Conservation (phyloP, 2,888 invertebrate genomes). For the Eristalis intricaria region DNA sequence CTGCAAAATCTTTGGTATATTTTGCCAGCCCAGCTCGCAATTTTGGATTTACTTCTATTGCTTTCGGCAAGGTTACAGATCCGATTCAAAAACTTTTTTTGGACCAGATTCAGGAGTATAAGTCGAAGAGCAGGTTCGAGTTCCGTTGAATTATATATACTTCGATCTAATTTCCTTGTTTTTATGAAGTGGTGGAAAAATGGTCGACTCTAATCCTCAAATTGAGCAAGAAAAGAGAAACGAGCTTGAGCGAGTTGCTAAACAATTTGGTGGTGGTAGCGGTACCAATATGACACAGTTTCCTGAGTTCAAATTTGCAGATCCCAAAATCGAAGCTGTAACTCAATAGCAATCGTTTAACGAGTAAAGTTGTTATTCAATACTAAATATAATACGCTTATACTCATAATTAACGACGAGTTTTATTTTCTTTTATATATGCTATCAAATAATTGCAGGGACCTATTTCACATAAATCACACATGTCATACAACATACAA, state of each 20-base stretch:
- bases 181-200: conserved; percentile 87
- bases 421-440: too few relatives aligned
- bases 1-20: too few relatives aligned
- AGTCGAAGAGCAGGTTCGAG: conserved; percentile 90
- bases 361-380: too few relatives aligned
- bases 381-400: too few relatives aligned
- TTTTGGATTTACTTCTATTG: conserved; percentile 87
- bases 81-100: conserved; percentile 97
- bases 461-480: too few relatives aligned
- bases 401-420: too few relatives aligned
- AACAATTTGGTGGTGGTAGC: conserved; percentile 88
- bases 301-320: conserved; percentile 91
- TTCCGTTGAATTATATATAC: neutral
- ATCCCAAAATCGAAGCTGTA: conserved; percentile 87
- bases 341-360: neutral
- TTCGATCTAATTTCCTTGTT: conserved; percentile 70
- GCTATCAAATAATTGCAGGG: too few relatives aligned
- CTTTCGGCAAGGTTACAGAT: conserved; percentile 88
- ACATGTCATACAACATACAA: too few relatives aligned
- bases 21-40: conserved; percentile 81
- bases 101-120: conserved; percentile 95
- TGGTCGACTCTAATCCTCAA: conserved; percentile 91
- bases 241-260: conserved; percentile 91
- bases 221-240: conserved; percentile 88
- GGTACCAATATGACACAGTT: conserved; percentile 94